Percentiles rank a stretch among this genome's conserved stretches.
Conservation (phyloP, 1,140 invertebrate genomes). For the Temnothorax nylanderi region DNA sequence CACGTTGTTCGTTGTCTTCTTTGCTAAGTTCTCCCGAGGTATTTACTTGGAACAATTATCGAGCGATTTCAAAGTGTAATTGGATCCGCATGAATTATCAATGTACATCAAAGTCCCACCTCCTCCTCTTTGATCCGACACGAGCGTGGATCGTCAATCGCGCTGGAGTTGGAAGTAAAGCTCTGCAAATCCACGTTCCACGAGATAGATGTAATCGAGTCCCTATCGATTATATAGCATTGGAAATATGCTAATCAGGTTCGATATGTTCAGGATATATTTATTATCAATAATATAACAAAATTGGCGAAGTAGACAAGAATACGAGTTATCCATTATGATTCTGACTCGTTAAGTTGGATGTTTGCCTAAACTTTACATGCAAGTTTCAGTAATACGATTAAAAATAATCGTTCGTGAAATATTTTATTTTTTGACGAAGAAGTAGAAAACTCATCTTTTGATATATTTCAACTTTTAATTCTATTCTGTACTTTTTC, state of each 20-base stretch:
- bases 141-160: neutral
- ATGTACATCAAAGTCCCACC: conserved; percentile 64
- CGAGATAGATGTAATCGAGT: conserved; percentile 14
- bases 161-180: conserved; percentile 22
- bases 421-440: conserved; percentile 15
- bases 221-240: conserved; percentile 14
- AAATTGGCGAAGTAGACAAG: neutral
- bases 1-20: conserved; percentile 52
- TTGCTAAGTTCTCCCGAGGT: conserved; percentile 63
- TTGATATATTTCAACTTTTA: neutral
- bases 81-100: conserved; percentile 78
- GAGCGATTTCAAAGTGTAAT: conserved; percentile 79
- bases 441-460: neutral
- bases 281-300: neutral
- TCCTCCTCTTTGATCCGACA: neutral
- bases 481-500: neutral
- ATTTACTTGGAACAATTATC: conserved; percentile 79
- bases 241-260: conserved; percentile 19
- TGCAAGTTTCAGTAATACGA: neutral
- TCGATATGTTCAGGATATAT: neutral
- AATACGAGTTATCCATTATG: neutral
- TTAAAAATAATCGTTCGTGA: neutral
- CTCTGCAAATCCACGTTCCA: conserved; percentile 25
- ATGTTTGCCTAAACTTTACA: neutral
- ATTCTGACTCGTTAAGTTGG: neutral